These are phyloP conservation scores for Drosophila ironensis DNA, from an alignment of 1,140 invertebrate species.

Conservation along the genomic window DNA sequence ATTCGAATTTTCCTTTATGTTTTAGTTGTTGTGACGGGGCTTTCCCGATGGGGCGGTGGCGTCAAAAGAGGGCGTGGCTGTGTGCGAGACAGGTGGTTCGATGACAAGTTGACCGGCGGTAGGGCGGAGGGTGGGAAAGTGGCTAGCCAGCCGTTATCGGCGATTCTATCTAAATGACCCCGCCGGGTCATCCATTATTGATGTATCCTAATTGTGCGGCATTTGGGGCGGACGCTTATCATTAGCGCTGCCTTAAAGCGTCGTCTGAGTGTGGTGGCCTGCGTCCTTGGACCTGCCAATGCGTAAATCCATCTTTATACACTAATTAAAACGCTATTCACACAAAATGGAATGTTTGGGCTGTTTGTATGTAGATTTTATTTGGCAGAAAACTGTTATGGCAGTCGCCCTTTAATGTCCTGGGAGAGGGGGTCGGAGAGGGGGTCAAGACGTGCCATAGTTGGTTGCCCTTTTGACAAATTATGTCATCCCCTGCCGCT, in stretches of 20 bases:
- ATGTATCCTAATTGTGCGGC: constrained; percentile 42
- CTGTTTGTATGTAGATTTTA: constrained; percentile 63
- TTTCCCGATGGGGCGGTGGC: constrained; percentile 17
- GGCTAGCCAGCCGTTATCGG: constrained; percentile 19
- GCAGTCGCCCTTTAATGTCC: constrained; percentile 27
- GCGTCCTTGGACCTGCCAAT: neutral
- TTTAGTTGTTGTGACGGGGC: constrained; percentile 24
- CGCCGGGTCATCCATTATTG: constrained; percentile 42
- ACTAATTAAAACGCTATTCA: constrained; percentile 43
- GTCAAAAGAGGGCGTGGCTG: constrained; percentile 10
- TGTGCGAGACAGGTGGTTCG: constrained; percentile 16
- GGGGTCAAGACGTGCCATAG: constrained; percentile 2
- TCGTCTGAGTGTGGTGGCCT: neutral
- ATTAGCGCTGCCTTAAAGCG: constrained; percentile 5
- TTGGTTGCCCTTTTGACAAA: constrained; percentile 27
- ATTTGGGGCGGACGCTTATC: constrained; percentile 22
- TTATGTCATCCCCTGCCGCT: constrained; percentile 64
- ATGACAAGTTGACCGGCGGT: constrained; percentile 9
- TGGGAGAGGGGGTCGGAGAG: neutral
- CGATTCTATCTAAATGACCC: constrained; percentile 49
- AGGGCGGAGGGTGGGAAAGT: constrained; percentile 6
- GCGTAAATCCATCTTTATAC: constrained; percentile 8
- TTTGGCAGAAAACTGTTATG: constrained; percentile 44
- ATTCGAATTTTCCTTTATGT: neutral
- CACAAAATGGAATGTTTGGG: constrained; percentile 24